These are phyloP conservation scores for Dicaeum eximium DNA, from an alignment of 2,113 vertebrate species.

Conservation along the genomic window DNA sequence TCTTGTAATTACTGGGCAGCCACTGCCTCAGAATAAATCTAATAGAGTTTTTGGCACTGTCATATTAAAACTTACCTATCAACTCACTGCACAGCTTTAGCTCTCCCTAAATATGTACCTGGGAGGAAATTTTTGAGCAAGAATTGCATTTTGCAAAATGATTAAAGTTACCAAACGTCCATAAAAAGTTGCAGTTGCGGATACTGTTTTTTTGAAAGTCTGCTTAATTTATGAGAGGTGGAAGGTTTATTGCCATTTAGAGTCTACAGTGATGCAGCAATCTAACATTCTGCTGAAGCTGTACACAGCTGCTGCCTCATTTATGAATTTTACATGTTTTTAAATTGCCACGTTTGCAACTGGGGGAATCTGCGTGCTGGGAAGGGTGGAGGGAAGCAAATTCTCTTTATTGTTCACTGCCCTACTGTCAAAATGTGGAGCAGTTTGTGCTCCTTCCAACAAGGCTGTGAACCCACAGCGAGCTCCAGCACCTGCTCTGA, in stretches of 20 bases:
- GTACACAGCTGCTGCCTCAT: constrained; percentile 62
- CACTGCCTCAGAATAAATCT: constrained; percentile 76
- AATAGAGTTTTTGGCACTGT: constrained; percentile 76
- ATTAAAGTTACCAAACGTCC: constrained; percentile 83
- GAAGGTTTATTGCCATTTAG: constrained; percentile 81
- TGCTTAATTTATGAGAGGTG: constrained; percentile 83
- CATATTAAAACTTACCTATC: constrained; percentile 81
- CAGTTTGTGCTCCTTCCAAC: neutral
- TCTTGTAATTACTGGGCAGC: constrained; percentile 75
- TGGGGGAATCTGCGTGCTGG: neutral
- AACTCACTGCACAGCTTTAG: constrained; percentile 74
- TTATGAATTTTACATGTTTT: constrained; percentile 77
- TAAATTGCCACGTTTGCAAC: constrained; percentile 69
- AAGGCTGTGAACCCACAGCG: neutral
- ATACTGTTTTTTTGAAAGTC: constrained; percentile 74
- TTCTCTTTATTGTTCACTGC: neutral
- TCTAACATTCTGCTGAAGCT: constrained; percentile 63
- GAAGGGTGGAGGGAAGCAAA: neutral
- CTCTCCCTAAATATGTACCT: constrained; percentile 79
- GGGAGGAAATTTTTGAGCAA: constrained; percentile 77
- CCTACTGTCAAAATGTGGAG: neutral
- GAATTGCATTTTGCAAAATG: constrained; percentile 79
- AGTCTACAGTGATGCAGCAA: constrained; percentile 72
- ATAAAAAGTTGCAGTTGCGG: constrained; percentile 80
- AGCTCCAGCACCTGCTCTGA: neutral